phyloP scores from a whole-genome alignment of 1,140 invertebrate genomes.

The Coptotermes formosanus region DNA sequence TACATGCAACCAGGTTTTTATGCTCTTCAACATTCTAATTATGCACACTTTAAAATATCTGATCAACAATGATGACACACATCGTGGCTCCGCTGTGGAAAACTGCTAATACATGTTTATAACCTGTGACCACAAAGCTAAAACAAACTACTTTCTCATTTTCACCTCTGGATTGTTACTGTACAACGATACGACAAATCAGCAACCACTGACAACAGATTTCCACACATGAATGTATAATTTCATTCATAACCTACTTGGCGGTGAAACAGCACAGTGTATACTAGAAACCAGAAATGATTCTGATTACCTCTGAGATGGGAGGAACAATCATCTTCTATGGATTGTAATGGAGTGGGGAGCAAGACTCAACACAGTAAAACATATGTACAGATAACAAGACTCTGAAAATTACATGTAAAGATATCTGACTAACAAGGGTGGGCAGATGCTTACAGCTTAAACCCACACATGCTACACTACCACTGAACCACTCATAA shows the following conservation, averaged over 20 bases:
- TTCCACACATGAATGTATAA: neutral
- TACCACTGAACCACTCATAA: neutral
- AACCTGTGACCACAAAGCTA: neutral
- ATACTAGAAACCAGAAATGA: neutral
- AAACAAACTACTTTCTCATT: neutral
- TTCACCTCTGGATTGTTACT: neutral
- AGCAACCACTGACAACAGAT: neutral
- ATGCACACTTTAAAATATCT: neutral
- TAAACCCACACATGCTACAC: neutral
- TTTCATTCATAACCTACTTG: neutral
- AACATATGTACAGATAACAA: neutral
- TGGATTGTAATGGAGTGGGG: neutral
- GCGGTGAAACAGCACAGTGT: neutral
- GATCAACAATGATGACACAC: neutral
- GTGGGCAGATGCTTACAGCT: neutral
- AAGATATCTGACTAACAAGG: neutral
- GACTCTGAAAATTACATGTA: too few species aligned
- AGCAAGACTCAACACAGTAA: neutral
- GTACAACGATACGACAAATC: neutral
- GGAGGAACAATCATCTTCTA: neutral
- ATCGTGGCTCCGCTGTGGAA: neutral
- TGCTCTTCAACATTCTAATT: neutral
- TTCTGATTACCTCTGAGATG: too few species aligned
- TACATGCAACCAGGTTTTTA: too few species aligned
- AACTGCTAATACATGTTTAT: neutral